Evolutionary conservation across 2,113 vertebrate species (phyloP), one percentile per base, ranked within the genome.

Genomic region (Oncorhynchus clarkii): DNA sequence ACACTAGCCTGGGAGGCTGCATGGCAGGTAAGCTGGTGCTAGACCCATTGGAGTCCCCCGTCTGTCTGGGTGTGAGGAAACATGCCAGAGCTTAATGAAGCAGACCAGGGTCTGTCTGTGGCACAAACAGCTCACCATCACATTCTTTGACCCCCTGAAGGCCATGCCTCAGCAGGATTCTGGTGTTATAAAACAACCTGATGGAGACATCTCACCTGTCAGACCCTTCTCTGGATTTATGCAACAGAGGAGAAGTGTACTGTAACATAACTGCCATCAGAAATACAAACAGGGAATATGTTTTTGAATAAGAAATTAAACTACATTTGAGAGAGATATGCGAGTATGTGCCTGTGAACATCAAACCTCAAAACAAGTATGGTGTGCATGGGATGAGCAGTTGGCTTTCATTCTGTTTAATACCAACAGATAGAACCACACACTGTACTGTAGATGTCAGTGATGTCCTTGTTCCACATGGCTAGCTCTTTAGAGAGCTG

Each of bases 21-120:
- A 81, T 83, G 81, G 80, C 78, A 88, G 80, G 75, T 82, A 88
- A 84, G 69, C 83, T 82, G 88, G 88, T 90, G 91, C 83, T 80
- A 83, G 79, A 81, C 79, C 49, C 59, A 20, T 69, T 81, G 67
- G 78, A 83, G 75, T 82, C 84, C 73, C 76, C 76, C 20, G 73
- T 79, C 70, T 82, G 74, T 79, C 51, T 85, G 80, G 78, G 78
- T 75, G 54, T 73, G 65, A 51, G 31, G 88, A 82, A 88, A 84
- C 78, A 80, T 82, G 80, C 75, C 82, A 81, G 64, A 49, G 85
- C 81, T 90, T 85, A 91, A 87, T 75, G 78, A 83, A 80, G 79
- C 26, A 29, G 68, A 77, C 66, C 79, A 27, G 67, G 20, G 68
- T 29, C 79, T 70, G 84, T 82, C 82, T 79, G 57, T 59, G 67